These are phyloP conservation scores for Carassius auratus DNA, from an alignment of 2,113 vertebrate genomes.

Conservation along the genomic window DNA sequence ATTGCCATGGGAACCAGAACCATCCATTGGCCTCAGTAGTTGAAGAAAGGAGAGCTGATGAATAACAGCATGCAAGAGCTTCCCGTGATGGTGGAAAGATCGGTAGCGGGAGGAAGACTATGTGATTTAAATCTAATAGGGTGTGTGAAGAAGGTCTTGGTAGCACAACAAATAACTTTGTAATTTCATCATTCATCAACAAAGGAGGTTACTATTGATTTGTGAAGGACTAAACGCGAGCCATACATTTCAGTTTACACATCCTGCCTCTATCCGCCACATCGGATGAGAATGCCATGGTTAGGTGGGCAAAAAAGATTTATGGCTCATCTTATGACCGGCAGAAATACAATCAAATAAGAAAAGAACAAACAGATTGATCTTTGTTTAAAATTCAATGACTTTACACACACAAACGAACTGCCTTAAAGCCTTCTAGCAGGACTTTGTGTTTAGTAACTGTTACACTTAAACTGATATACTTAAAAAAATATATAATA, in stretches of 20 bases:
- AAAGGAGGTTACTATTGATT: conserved; percentile 50
- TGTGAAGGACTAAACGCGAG: conserved; percentile 41
- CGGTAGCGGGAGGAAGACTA: conserved; percentile 19
- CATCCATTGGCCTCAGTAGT: conserved; percentile 43
- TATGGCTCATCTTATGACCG: conserved; percentile 13
- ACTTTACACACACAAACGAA: background rate
- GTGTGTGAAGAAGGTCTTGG: conserved; percentile 31
- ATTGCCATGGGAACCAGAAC: conserved; percentile 64
- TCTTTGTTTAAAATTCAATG: background rate
- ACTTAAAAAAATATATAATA: background rate
- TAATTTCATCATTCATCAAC: conserved; percentile 56
- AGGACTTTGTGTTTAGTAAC: background rate
- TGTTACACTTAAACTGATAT: too few species aligned
- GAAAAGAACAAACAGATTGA: background rate
- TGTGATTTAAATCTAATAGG: conserved; percentile 50
- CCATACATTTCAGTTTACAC: conserved; percentile 35
- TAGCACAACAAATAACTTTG: conserved; percentile 46
- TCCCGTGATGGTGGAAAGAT: background rate
- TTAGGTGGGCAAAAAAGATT: background rate
- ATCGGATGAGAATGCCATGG: background rate
- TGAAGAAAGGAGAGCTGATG: conserved; percentile 56
- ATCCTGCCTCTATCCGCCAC: conserved; percentile 5
- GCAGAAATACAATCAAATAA: background rate
- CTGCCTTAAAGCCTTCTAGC: background rate
- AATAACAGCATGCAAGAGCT: conserved; percentile 51